phyloP scores from a whole-genome alignment of 2,113 vertebrate species.

The Leptodactylus fuscus region DNA sequence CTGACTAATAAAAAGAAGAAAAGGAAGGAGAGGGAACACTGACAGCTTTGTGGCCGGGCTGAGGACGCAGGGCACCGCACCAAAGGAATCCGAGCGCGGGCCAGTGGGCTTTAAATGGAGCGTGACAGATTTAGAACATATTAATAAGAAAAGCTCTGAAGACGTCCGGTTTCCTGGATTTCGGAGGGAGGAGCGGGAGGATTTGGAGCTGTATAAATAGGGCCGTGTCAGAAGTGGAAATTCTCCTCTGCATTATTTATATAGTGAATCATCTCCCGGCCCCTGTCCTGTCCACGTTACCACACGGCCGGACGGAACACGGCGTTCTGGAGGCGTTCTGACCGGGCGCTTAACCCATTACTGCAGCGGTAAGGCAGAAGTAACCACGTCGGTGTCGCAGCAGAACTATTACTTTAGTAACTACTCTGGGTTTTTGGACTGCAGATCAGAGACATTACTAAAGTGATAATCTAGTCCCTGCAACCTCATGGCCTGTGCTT shows the following conservation, averaged over 20 bases:
- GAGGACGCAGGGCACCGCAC: background rate
- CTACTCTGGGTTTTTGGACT: too few species aligned
- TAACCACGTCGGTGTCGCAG: background rate
- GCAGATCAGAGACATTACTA: too few species aligned
- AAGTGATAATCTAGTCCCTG: too few species aligned
- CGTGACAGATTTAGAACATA: constrained; percentile 25
- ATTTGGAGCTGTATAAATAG: constrained; percentile 20
- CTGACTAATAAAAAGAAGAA: background rate
- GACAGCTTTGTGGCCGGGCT: background rate
- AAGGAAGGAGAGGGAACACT: background rate
- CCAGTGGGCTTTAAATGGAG: background rate
- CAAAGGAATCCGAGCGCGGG: background rate
- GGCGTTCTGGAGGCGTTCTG: too few species aligned
- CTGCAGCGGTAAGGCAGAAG: background rate
- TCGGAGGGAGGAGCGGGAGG: background rate
- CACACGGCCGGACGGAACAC: background rate
- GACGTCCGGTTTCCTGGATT: background rate
- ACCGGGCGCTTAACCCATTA: background rate
- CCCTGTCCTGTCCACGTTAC: constrained; percentile 47
- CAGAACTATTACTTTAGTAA: background rate
- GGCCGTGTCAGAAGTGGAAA: constrained; percentile 7
- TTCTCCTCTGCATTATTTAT: constrained; percentile 54
- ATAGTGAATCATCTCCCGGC: constrained; percentile 58
- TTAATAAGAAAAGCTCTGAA: background rate
- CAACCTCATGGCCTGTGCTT: too few species aligned